phyloP scores from a whole-genome alignment of 2,797 vertebrate genomes.

The Chelon labrosus region DNA sequence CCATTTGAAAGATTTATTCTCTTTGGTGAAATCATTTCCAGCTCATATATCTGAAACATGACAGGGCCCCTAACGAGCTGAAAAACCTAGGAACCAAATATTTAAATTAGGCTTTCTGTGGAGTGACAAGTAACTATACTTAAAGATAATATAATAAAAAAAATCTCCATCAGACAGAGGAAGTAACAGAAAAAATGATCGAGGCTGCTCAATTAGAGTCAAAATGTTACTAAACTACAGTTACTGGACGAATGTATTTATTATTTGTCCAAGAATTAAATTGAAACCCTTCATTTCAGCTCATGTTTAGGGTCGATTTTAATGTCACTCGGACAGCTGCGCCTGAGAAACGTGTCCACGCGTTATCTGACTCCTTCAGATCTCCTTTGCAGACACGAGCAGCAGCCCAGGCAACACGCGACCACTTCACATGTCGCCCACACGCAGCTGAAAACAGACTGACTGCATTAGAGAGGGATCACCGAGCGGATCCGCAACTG shows the following conservation, averaged over 20 bases:
- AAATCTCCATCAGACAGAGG: not conserved
- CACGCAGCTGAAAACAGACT: not conserved
- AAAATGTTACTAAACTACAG: too few species aligned
- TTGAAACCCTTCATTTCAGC: too few species aligned
- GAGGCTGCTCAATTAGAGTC: too few species aligned
- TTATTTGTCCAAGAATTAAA: too few species aligned
- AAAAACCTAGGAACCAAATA: not conserved
- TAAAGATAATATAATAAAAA: not conserved
- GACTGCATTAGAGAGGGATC: not conserved
- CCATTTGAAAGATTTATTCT: not conserved
- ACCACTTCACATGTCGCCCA: constrained; percentile 28
- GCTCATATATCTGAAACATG: not conserved
- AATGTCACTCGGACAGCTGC: too few species aligned
- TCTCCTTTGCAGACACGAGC: constrained; percentile 8
- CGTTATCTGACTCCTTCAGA: not conserved
- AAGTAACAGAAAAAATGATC: too few species aligned
- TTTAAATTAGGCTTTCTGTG: not conserved
- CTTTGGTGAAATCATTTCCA: not conserved
- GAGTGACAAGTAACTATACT: not conserved
- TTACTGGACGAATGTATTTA: too few species aligned
- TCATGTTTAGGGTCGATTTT: too few species aligned
- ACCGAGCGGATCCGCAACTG: not conserved
- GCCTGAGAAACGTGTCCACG: not conserved
- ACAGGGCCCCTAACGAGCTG: not conserved
- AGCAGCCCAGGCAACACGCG: constrained; percentile 28